Percentiles rank a stretch among this genome's conserved stretches.
Conservation (phyloP, 1,140 invertebrate genomes). For the Limonius californicus region DNA sequence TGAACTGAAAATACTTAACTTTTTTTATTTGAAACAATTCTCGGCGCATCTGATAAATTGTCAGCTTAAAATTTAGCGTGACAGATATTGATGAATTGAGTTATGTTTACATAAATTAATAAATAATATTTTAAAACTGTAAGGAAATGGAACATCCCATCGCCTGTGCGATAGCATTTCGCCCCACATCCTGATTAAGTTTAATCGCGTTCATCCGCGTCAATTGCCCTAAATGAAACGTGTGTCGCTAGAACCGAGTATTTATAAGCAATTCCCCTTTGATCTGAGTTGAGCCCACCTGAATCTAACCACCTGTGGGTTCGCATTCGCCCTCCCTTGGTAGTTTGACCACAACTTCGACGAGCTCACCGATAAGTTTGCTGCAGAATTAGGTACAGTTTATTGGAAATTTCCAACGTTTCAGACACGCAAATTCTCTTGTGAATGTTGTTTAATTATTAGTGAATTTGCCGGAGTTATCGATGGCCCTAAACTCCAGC, state of each 20-base stretch:
- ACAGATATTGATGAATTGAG: too few relatives aligned
- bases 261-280: slow-evolving; percentile 6
- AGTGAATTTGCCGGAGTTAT: not conserved
- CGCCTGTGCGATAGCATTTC: not conserved
- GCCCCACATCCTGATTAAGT: slow-evolving; percentile 6
- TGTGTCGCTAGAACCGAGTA: slow-evolving; percentile 2
- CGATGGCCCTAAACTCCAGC: too few relatives aligned
- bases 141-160: not conserved
- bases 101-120: too few relatives aligned
- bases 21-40: too few relatives aligned
- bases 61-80: too few relatives aligned
- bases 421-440: not conserved
- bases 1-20: too few relatives aligned
- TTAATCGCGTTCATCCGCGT: slow-evolving; percentile 7
- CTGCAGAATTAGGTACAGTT: slow-evolving; percentile 7
- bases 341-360: slow-evolving; percentile 13
- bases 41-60: too few relatives aligned
- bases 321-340: not conserved
- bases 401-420: slow-evolving; percentile 12
- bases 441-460: slow-evolving; percentile 1
- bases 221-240: not conserved
- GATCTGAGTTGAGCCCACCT: not conserved
- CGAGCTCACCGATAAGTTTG: not conserved
- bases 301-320: slow-evolving; percentile 12
- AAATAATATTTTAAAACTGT: too few relatives aligned